These are phyloP conservation scores for Pachyrhynchus sulphureomaculatus DNA, from an alignment of 1,140 invertebrate genomes.

Conservation along the genomic window DNA sequence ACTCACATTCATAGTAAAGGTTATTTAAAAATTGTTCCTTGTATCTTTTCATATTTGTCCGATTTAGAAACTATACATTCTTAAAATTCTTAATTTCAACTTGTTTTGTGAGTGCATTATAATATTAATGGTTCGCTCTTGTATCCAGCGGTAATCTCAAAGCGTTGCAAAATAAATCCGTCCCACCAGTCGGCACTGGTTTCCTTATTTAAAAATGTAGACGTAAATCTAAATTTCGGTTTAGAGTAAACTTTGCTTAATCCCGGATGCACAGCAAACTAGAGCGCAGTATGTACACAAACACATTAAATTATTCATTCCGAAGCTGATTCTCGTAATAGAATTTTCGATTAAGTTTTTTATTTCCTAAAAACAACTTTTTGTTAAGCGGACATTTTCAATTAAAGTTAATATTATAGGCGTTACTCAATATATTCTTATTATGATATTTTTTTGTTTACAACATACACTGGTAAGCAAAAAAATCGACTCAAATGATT, in stretches of 20 bases:
- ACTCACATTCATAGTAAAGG: no score
- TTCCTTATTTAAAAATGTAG: constrained; percentile 12
- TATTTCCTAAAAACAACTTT: constrained; percentile 28
- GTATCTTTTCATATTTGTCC: no score
- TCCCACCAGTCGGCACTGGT: background rate
- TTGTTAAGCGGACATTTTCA: constrained; percentile 18
- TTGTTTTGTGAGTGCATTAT: no score
- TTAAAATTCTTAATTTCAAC: no score
- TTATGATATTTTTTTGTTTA: no score
- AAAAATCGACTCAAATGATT: no score
- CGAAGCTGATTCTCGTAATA: constrained; percentile 32
- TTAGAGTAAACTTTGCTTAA: constrained; percentile 29
- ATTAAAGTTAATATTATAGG: constrained; percentile 6
- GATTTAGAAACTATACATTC: no score
- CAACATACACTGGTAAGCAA: no score
- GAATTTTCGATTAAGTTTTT: constrained; percentile 33
- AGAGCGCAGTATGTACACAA: constrained; percentile 28
- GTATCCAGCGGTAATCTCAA: background rate
- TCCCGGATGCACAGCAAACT: constrained; percentile 31
- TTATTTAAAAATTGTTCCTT: no score
- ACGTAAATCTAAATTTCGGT: constrained; percentile 20
- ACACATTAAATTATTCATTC: constrained; percentile 28
- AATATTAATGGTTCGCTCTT: no score
- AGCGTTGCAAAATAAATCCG: background rate
- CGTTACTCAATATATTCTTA: no score